Conservation (phyloP, 2,797 vertebrate species). For the Semotilus atromaculatus region DNA sequence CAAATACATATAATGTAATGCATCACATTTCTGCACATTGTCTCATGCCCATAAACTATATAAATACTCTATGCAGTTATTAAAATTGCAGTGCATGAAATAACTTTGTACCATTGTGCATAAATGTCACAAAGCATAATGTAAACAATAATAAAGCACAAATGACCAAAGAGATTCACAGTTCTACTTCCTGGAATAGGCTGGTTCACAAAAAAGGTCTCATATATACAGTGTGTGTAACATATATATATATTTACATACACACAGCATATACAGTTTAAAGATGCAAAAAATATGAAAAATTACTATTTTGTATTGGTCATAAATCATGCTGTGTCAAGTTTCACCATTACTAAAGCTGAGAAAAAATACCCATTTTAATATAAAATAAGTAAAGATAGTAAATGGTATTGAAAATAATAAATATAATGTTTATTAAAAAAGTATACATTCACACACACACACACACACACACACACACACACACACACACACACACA, state of each 20-base stretch:
- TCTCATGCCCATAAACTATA: background rate
- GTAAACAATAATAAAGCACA: constrained; percentile 40
- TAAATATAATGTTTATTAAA: background rate
- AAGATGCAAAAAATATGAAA: background rate
- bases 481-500: too few species aligned
- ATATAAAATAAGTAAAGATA: background rate
- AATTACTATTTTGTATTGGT: background rate
- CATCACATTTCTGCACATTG: constrained; percentile 1
- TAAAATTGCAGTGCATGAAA: background rate
- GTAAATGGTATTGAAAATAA: background rate
- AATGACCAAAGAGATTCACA: background rate
- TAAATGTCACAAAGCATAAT: constrained; percentile 33
- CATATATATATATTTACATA: background rate
- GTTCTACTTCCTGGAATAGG: constrained; percentile 12
- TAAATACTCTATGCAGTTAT: background rate
- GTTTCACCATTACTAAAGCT: background rate
- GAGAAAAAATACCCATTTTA: background rate
- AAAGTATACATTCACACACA: too few species aligned
- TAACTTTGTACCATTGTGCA: constrained; percentile 19
- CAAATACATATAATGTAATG: constrained; percentile 12
- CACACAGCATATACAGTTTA: constrained; percentile 18
- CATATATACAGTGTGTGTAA: too few species aligned
- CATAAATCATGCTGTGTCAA: background rate
- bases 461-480: too few species aligned
- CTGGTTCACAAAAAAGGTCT: background rate